Evolutionary conservation across 2,113 vertebrate species (phyloP).

Genomic region (Riparia riparia): DNA sequence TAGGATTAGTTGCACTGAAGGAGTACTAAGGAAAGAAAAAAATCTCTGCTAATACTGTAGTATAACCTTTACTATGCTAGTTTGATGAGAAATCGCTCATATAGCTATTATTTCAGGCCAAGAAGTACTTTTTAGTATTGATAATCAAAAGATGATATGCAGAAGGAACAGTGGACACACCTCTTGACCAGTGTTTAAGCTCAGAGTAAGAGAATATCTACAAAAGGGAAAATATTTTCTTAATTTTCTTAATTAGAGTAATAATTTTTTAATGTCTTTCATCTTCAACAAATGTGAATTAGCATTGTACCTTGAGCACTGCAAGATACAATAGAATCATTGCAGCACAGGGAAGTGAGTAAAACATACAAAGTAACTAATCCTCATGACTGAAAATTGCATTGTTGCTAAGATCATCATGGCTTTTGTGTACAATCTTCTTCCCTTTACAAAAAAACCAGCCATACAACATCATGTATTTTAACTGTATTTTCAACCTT

Average conservation of each 20-base stretch:
- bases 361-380: not conserved
- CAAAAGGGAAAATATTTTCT: not conserved
- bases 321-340: not conserved
- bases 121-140: not conserved
- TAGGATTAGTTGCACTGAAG: not conserved
- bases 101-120: not conserved
- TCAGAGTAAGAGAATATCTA: not conserved
- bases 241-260: not conserved
- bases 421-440: not conserved
- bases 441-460: not conserved
- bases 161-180: not conserved
- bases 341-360: not conserved
- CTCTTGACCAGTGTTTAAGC: not conserved
- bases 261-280: not conserved
- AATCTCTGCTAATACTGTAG: not conserved
- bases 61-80: not conserved
- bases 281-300: not conserved
- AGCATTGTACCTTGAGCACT: not conserved
- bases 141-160: not conserved
- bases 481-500: not conserved
- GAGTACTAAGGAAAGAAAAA: not conserved
- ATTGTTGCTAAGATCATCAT: not conserved
- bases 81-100: not conserved
- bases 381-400: not conserved
- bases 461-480: fast-evolving